Conservation (phyloP, 2,113 vertebrate species). For the Peromyscus polionotus region DNA sequence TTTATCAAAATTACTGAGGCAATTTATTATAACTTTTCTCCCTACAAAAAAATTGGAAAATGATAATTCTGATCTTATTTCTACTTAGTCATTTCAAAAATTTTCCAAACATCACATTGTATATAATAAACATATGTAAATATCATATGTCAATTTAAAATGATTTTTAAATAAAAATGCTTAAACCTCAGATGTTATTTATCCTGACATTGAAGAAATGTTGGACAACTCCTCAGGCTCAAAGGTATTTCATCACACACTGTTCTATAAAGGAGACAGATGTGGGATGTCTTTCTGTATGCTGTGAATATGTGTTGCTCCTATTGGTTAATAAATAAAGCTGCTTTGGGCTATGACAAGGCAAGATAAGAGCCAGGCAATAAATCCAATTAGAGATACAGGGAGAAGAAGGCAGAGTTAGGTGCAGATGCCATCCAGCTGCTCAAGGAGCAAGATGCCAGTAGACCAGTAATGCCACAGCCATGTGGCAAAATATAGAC, state of each 20-base stretch:
- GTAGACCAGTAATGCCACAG: too few species aligned
- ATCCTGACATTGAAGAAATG: not conserved
- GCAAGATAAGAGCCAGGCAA: too few species aligned
- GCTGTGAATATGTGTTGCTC: too few species aligned
- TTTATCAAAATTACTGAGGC: not conserved
- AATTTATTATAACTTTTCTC: not conserved
- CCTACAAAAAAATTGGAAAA: not conserved
- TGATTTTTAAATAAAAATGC: not conserved
- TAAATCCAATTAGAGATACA: too few species aligned
- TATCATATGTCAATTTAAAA: not conserved
- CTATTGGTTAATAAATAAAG: too few species aligned
- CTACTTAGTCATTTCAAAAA: not conserved
- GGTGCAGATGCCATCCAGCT: too few species aligned
- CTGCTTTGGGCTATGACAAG: too few species aligned
- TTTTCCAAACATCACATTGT: not conserved
- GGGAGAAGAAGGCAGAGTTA: too few species aligned
- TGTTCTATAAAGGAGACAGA: constrained; percentile 5
- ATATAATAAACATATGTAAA: not conserved
- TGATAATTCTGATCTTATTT: not conserved
- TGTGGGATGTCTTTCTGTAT: too few species aligned
- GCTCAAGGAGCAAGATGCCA: too few species aligned
- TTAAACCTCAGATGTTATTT: not conserved
- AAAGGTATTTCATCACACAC: not conserved
- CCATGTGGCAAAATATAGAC: too few species aligned
- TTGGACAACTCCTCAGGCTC: not conserved